Conservation (phyloP, 2,888 invertebrate genomes). For the Resseliella maxima region DNA sequence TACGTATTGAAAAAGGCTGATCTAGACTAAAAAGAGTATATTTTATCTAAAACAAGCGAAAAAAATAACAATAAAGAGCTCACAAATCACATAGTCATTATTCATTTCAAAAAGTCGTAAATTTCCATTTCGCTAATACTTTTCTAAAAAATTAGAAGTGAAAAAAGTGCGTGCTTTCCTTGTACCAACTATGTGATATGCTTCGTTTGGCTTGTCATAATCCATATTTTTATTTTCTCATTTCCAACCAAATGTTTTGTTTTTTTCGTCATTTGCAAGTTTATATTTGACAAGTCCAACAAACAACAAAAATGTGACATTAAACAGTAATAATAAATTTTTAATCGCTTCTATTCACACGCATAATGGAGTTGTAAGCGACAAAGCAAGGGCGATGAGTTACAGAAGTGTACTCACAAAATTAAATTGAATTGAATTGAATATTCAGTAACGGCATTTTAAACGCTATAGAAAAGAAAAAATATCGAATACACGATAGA, state of each 20-base stretch:
- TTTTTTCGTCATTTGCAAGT: constrained; percentile 13
- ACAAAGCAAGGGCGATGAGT: neutral
- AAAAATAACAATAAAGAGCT: neutral
- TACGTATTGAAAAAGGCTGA: neutral
- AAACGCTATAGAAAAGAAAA: neutral
- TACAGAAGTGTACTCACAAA: neutral
- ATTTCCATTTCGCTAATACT: constrained; percentile 48
- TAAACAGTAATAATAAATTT: constrained; percentile 53
- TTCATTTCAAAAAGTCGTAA: constrained; percentile 37
- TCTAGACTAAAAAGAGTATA: no score
- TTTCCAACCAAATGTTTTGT: constrained; percentile 10
- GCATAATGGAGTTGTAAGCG: neutral
- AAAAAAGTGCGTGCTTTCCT: neutral
- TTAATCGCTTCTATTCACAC: constrained; percentile 46
- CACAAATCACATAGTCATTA: constrained; percentile 42
- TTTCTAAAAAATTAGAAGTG: neutral
- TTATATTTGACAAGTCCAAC: neutral
- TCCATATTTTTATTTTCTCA: constrained; percentile 46
- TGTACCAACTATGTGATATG: neutral
- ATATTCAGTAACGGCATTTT: constrained; percentile 16
- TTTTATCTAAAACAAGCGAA: neutral
- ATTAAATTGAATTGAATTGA: neutral
- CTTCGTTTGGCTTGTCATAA: constrained; percentile 21
- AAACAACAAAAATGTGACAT: constrained; percentile 22
- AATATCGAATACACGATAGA: constrained; percentile 14